Base-by-base conservation (phyloP, 1,140 invertebrate genomes). In the Helicoverpa zea region DNA sequence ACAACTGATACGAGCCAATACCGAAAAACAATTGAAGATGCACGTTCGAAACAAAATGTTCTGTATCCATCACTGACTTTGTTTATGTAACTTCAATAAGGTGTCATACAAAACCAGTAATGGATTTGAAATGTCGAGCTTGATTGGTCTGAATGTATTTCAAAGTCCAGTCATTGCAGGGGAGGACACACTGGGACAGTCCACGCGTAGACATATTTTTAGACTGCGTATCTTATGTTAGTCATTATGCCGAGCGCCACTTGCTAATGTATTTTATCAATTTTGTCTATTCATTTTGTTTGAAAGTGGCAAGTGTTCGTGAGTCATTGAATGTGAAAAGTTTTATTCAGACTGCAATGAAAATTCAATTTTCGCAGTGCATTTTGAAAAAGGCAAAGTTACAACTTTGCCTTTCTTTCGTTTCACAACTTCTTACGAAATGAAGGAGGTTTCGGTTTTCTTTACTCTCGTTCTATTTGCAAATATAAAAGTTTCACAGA, bases 201-300 rank as follows among this genome's bases (percentile, higher is more conserved):
- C 89, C 88, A 90, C 89, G 90, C 87, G 86, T 85, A 59, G 90
- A 81, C 78, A 81, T 92, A 92, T 90, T 91, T 92, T 92, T 90
- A 90, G 86, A 81, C 80, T 63, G 29, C 80, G 79, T 90, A 90
- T 90, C 88, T 83, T 81, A 83, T 84, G 73, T 91, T 92, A 91
- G 89, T 90, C 89, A 89, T 86, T 74, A 70, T 70, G 43, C 49
- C 35, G 16, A 68, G 23, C 49, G 63, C 64, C 64, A 54, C 63
- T 68, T 78, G 61, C n/a, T 75, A 56, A 61, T 54, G 12, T 51
- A 43, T 66, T 78, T 64, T 43, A 78, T 66, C 63, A 78, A 43
- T 66, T 78, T 77, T 56, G 75, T 52, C 61, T 78, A 78, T 78
- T 66, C 23, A 51, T 63, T 78, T 78, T 66, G 63, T 78, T 43